Conservation (phyloP, 2,113 vertebrate genomes). For the Hydrochoerus hydrochaeris region DNA sequence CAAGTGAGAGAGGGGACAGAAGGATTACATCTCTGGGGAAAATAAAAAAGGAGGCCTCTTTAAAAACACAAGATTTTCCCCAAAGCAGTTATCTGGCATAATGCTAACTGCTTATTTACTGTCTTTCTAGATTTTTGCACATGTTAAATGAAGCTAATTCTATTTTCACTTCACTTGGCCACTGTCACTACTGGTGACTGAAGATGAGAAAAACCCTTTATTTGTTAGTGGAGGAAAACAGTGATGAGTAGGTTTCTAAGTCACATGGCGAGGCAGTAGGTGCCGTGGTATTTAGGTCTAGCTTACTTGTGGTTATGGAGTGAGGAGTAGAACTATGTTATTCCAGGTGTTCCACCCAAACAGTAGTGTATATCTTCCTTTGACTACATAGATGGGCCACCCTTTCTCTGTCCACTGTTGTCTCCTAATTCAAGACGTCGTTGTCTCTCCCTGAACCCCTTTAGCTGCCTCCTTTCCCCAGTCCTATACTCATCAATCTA, state of each 20-base stretch:
- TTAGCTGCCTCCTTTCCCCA: neutral
- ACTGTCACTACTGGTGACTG: neutral
- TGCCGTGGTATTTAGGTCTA: fast-evolving
- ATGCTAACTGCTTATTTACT: constrained; percentile 13
- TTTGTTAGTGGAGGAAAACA: neutral
- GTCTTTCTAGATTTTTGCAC: constrained; percentile 43
- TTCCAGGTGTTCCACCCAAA: fast-evolving
- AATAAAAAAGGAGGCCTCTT: neutral
- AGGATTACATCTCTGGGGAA: neutral
- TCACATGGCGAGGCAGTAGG: neutral
- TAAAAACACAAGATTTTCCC: constrained; percentile 1
- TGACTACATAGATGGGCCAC: neutral
- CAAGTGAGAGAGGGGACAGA: neutral
- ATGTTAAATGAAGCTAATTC: neutral
- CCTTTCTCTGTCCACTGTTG: neutral
- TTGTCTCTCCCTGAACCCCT: neutral
- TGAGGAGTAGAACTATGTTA: neutral
- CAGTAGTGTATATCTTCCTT: fast-evolving
- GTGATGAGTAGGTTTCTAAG: neutral
- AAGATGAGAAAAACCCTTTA: neutral
- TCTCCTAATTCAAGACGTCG: neutral
- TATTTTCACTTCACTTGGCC: constrained; percentile 8
- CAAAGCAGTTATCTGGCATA: neutral
- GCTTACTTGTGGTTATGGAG: neutral
- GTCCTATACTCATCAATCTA: fast-evolving